Evolutionary conservation across 1,140 invertebrate genomes (phyloP), one percentile per base, ranked within the genome.

Genomic region (Drosophila parabipectinata): DNA sequence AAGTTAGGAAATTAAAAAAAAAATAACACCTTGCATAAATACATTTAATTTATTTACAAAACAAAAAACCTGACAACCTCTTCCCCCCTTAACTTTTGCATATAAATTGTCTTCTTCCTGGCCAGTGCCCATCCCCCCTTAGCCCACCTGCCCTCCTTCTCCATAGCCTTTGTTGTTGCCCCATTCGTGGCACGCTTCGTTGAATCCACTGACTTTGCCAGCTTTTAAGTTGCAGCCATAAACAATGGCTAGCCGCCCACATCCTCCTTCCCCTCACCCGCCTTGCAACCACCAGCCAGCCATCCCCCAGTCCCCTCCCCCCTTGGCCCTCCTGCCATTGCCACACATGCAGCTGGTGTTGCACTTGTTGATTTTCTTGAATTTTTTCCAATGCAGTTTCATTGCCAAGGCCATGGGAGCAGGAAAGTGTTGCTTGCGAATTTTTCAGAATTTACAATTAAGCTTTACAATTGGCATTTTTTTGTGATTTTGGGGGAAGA

Each of bases 321-420:
- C 34, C 48, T 3, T 21, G 21, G 21, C 3, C 3, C 21, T 21
- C 24, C n/a, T 44, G 44, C 34, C 32, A 3, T 37, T 44, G 37
- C 32, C 41, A 61, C 64, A 62, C 51, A 47, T 34, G 21, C 55
- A 30, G 34, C 34, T 34, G 26, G 14, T 14, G 51, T 9, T 50
- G 57, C 63, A 67, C 59, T 67, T 67, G 63, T 67, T 56, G 61
- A 48, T 50, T 55, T 64, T 56, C 41, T 26, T 67, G 55, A 24
- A 34, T 47, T 67, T 15, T 67, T 56, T 34, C 63, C 18, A 32
- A 34, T 37, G 14, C 51, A 51, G 61, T 67, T 77, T 85, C 81
- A 85, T 81, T 85, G 81, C 64, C 81, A 85, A 85, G 81, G 81
- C 73, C 77, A 71, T 72, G 53, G 57, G 50, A 44, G 48, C 32